Evolutionary conservation across 2,888 invertebrate species (phyloP).

Genomic region (Philopedon plagiatum): DNA sequence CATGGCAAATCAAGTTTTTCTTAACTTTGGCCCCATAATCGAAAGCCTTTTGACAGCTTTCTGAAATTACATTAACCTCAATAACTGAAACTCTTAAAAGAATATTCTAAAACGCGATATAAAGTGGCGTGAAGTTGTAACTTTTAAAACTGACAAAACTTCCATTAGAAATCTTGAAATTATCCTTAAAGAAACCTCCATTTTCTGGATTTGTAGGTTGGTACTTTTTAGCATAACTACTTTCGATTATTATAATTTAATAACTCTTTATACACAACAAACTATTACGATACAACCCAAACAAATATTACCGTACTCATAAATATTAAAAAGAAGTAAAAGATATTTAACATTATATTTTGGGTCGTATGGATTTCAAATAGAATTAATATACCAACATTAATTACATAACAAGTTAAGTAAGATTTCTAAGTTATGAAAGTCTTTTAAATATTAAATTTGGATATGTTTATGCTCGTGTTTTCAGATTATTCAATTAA

Average conservation of each 20-base stretch:
- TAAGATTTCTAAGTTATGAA: not conserved
- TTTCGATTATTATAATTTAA: not conserved
- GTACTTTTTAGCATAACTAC: not conserved
- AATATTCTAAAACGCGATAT: no score
- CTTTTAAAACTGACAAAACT: no score
- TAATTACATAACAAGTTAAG: not conserved
- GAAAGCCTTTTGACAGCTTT: no score
- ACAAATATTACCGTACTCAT: not conserved
- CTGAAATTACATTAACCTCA: no score
- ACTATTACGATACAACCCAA: constrained; percentile 3
- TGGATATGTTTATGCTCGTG: not conserved
- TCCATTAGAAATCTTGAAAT: no score
- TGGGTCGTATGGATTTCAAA: constrained; percentile 21
- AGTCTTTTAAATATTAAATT: constrained; percentile 4
- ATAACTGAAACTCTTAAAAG: no score
- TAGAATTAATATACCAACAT: not conserved
- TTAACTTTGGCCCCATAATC: no score
- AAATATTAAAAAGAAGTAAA: constrained; percentile 3
- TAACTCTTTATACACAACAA: not conserved
- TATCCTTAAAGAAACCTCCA: not conserved
- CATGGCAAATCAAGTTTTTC: no score
- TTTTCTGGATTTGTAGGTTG: not conserved
- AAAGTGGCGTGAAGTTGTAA: no score
- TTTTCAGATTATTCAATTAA: not conserved
- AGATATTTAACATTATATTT: not conserved